These are phyloP conservation scores for Macaca mulatta DNA, from an alignment of 2,113 vertebrate species.

Conservation along the genomic window DNA sequence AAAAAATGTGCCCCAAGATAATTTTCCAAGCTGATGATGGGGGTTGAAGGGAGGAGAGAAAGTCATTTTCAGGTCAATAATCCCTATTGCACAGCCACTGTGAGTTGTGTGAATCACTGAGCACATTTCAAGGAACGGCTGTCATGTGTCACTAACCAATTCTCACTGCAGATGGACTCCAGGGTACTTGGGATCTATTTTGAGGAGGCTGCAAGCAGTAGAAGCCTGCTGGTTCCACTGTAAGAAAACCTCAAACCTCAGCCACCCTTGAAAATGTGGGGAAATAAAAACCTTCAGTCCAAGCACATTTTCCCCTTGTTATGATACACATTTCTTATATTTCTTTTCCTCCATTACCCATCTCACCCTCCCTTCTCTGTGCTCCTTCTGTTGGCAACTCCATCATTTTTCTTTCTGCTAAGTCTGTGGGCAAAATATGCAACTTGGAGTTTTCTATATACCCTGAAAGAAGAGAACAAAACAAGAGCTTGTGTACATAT, in stretches of 20 bases:
- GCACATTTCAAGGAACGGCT: conserved; percentile 56
- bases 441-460: neutral
- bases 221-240: neutral
- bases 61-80: conserved; percentile 63
- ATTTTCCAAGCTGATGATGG: conserved; percentile 41
- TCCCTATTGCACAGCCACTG: neutral
- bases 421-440: neutral
- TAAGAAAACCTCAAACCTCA: conserved; percentile 50
- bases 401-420: neutral
- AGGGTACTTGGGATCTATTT: neutral
- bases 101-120: conserved; percentile 61
- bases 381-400: neutral
- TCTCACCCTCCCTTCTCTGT: accelerated
- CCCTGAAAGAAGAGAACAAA: neutral
- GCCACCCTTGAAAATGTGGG: neutral
- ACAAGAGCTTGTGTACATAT: neutral
- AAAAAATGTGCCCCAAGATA: neutral
- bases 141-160: conserved; percentile 50
- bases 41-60: neutral
- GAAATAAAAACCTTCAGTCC: neutral
- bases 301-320: conserved; percentile 15
- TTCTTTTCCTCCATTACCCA: neutral
- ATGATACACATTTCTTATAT: accelerated
- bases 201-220: neutral
- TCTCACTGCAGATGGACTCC: conserved; percentile 45